Evolutionary conservation across 2,888 invertebrate genomes (phyloP).

Genomic region (Pseudococcus jackbeardsleyi): DNA sequence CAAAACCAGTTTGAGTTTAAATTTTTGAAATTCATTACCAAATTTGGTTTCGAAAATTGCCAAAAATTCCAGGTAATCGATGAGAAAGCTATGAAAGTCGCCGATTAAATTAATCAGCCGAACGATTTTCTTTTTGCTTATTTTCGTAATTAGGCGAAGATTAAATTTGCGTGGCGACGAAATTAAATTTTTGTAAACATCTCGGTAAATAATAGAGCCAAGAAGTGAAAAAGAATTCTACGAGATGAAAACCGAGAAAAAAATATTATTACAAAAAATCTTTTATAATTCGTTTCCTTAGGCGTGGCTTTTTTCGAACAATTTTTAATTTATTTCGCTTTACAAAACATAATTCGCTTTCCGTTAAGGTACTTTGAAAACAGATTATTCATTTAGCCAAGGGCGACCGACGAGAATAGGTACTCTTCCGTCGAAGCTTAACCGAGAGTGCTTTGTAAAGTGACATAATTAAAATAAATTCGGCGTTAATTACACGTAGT

Average conservation of each 20-base stretch:
- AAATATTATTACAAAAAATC: slow-evolving; percentile 25
- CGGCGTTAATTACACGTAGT: slow-evolving; percentile 48
- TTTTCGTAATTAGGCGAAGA: neutral
- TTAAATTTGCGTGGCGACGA: slow-evolving; percentile 18
- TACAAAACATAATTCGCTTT: slow-evolving; percentile 43
- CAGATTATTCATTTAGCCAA: slow-evolving; percentile 40
- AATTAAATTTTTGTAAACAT: slow-evolving; percentile 46
- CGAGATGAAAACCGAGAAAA: slow-evolving; percentile 50
- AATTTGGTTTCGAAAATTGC: no score
- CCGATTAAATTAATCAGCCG: neutral
- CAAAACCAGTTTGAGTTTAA: no score
- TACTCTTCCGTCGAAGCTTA: neutral
- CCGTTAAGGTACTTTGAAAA: slow-evolving; percentile 45
- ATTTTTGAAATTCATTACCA: no score
- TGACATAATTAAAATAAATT: slow-evolving; percentile 48
- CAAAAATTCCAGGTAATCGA: no score
- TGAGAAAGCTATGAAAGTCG: neutral
- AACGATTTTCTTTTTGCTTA: neutral
- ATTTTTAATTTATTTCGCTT: slow-evolving; percentile 45
- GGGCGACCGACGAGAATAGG: neutral
- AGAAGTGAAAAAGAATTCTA: slow-evolving; percentile 32
- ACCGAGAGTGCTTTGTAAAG: slow-evolving; percentile 19
- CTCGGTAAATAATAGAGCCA: slow-evolving; percentile 49
- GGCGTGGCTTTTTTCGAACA: slow-evolving; percentile 17
- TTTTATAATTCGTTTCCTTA: slow-evolving; percentile 39